Evolutionary conservation across 2,888 invertebrate species (phyloP).

Genomic region (Anodontia alba): DNA sequence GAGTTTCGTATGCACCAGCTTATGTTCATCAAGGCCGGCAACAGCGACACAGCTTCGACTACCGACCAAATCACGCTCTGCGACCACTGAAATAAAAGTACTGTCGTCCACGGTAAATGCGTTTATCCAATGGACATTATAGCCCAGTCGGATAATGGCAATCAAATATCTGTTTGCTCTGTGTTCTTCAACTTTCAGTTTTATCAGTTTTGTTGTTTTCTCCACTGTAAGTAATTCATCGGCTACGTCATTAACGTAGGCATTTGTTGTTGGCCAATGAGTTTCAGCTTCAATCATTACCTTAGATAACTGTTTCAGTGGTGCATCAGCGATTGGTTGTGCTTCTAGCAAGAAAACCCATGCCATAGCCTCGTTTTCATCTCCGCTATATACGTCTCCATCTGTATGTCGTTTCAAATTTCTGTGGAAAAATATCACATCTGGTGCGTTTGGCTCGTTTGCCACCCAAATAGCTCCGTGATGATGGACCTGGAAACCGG

Average conservation of each 20-base stretch:
- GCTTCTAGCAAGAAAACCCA: slow-evolving; percentile 75
- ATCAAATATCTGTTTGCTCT: slow-evolving; percentile 73
- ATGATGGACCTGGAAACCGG: slow-evolving; percentile 71
- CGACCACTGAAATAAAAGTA: slow-evolving; percentile 75
- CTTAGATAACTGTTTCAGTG: slow-evolving; percentile 68
- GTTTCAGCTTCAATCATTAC: slow-evolving; percentile 63
- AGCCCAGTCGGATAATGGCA: slow-evolving; percentile 73
- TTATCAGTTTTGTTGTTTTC: slow-evolving; percentile 64
- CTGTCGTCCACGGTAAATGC: slow-evolving; percentile 67
- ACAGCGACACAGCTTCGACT: slow-evolving; percentile 66
- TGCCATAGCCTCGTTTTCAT: slow-evolving; percentile 57
- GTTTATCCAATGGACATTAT: slow-evolving; percentile 77
- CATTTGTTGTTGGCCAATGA: slow-evolving; percentile 63
- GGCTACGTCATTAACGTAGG: slow-evolving; percentile 71
- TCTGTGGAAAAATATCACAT: slow-evolving; percentile 74
- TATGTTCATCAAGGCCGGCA: slow-evolving; percentile 70
- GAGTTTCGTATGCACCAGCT: slow-evolving; percentile 69
- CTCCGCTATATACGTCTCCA: slow-evolving; percentile 25
- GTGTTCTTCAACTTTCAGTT: slow-evolving; percentile 77
- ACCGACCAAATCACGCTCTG: slow-evolving; percentile 61
- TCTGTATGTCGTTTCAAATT: slow-evolving; percentile 43
- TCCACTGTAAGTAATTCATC: slow-evolving; percentile 66
- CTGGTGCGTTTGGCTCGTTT: slow-evolving; percentile 72
- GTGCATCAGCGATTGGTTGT: slow-evolving; percentile 58
- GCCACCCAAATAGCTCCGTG: slow-evolving; percentile 77